A percentile compares a stretch with the other conserved stretches of the same genome.
Evolutionary conservation across 37 sponge, comb jelly and placozoan genomes (phyloP).

Genomic region (Crambe crambe): DNA sequence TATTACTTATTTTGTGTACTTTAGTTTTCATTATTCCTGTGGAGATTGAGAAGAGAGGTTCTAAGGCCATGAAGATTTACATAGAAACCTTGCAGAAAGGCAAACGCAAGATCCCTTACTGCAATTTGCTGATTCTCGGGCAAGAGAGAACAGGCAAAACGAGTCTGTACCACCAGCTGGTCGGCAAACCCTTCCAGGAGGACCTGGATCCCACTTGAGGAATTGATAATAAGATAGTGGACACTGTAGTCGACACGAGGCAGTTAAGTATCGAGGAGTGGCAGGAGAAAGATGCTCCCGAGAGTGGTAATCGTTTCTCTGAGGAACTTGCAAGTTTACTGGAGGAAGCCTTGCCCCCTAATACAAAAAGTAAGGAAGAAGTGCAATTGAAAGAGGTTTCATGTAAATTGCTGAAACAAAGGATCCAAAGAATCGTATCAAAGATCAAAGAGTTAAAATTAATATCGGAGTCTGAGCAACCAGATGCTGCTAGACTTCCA

Average conservation of each 20-base stretch:
- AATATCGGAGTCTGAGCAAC: too few relatives aligned
- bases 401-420: too few relatives aligned
- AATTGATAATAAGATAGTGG: slow-evolving; percentile 46
- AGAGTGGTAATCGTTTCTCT: neutral
- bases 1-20: too few relatives aligned
- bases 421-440: too few relatives aligned
- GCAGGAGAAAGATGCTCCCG: neutral
- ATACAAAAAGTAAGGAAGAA: neutral
- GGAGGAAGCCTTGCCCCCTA: neutral
- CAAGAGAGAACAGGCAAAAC: slow-evolving; percentile 65
- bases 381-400: neutral
- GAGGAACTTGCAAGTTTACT: neutral
- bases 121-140: slow-evolving; percentile 56
- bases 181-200: slow-evolving; percentile 16
- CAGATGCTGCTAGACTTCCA: too few relatives aligned
- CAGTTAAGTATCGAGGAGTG: neutral
- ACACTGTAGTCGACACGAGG: too few relatives aligned
- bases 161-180: slow-evolving; percentile 21
- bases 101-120: slow-evolving; percentile 58
- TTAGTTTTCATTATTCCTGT: slow-evolving; percentile 48
- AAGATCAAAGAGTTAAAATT: too few relatives aligned
- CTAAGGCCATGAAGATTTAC: slow-evolving; percentile 12
- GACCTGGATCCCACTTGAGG: slow-evolving; percentile 42
- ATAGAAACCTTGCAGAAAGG: slow-evolving; percentile 17
- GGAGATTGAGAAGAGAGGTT: slow-evolving; percentile 40